Base-by-base conservation (phyloP, 1,140 invertebrate genomes). In the Chlorops oryzae region DNA sequence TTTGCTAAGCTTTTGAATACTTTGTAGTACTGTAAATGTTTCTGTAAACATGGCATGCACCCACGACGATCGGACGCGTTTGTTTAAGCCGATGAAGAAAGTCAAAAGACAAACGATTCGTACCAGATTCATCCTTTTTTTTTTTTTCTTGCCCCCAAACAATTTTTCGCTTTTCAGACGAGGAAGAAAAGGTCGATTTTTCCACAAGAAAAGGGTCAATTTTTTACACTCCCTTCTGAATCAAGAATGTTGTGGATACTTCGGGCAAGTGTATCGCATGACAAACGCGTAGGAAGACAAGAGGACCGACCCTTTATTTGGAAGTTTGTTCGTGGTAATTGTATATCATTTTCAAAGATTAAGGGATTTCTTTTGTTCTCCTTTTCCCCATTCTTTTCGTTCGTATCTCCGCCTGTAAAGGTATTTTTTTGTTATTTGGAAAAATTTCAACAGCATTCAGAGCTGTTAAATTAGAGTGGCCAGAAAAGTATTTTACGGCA, bases 261-360 rank as follows among this genome's bases (percentile, higher is more conserved):
- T 41, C 43, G 7, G 18, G 32, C 24, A 32, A 10, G 34, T 20
- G 5, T 28, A n/a, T 42, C 27, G 18, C 15, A 28, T 3, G 23
- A 17, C n/a, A 7, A 15, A 23, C n/a, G 21, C 17, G 34, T 32
- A 46, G 18, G 21, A 6, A 18, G 18, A 48, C 15, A 38, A 20
- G 20, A 23, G 3, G n/a, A 47, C 18, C 21, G 9, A n/a, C 7
- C 22, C 25, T 48, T 28, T 25, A 35, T 39, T 39, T 40, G 22
- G 9, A 13, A 10, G 17, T 17, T 47, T 35, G 42, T 51, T 61
- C 54, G 61, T 61, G 58, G 62, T 68, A 68, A 68, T 68, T 67
- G 65, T 63, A 63, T 63, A 63, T 61, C 62, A 67, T 68, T 68
- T 63, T 58, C 65, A 65, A 68, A 68, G 65, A 68, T 68, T 68